Evolutionary conservation across 2,113 vertebrate genomes (phyloP).

Genomic region (Danio rerio): DNA sequence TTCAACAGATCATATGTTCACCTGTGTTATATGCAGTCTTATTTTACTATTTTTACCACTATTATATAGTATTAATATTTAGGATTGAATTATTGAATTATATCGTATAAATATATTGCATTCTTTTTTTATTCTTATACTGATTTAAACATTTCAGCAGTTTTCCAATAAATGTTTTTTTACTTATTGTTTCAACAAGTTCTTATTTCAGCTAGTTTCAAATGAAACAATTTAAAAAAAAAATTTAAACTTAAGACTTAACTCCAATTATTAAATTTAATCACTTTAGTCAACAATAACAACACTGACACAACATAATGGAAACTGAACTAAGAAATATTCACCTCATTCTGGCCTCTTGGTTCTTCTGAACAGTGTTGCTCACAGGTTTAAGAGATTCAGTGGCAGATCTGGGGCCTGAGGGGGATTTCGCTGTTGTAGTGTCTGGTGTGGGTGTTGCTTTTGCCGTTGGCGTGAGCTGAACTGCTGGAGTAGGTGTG

Average conservation of each 20-base stretch:
- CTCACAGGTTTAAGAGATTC: conserved; percentile 54
- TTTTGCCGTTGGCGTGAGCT: background rate
- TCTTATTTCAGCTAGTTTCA: too few species aligned
- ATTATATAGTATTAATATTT: background rate
- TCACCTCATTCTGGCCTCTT: conserved; percentile 78
- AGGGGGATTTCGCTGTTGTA: background rate
- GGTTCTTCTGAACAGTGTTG: conserved; percentile 68
- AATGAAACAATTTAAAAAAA: too few species aligned
- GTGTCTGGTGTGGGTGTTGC: background rate
- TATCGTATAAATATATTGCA: too few species aligned
- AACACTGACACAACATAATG: too few species aligned
- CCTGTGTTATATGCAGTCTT: background rate
- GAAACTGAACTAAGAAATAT: background rate
- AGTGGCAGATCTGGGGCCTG: background rate
- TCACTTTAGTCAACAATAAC: too few species aligned
- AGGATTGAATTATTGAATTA: background rate
- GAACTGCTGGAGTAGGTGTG: conserved; percentile 26
- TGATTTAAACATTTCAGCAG: background rate
- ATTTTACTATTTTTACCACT: background rate
- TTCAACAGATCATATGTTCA: background rate
- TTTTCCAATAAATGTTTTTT: background rate
- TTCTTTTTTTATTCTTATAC: background rate
- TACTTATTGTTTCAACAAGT: background rate
- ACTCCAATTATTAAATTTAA: too few species aligned
- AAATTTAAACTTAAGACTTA: too few species aligned